Base-by-base conservation (phyloP, 2,797 vertebrate species). In the Sebastes miniatus region DNA sequence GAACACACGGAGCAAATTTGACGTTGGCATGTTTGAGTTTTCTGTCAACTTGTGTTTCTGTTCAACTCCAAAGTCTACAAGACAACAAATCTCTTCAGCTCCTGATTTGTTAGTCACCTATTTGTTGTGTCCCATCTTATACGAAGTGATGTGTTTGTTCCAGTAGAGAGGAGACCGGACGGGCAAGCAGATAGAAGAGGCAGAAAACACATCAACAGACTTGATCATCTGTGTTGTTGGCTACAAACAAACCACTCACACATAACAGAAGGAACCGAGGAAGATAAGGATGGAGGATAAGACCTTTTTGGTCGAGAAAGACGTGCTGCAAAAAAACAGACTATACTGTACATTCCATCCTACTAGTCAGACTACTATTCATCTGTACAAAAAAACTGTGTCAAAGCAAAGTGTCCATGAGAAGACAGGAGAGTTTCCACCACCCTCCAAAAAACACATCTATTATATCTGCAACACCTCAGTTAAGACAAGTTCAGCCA, bases 171-270 rank as follows among this genome's bases (percentile, higher is more conserved):
- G 16, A 61, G 36, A 16, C 10, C n/a, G 3, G 32, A 79, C 4
- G 9, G 6, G n/a, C 6, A 13, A 75, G 68, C 31, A 29, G 39
- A 65, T 4, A 67, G 36, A 68, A 52, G 61, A 81, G 27, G 63
- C 52, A 63, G 50, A 61, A 70, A 64, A 66, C 3, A 73, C 27
- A 82, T 87, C 69, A 56, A 78, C 86, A 88, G 75, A 88, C 50
- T 43, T 4, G 18, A 69, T 29, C 16, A 43, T 80, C 87, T 76
- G 77, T 29, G 52, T 77, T 18, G 58, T 78, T 18, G 24, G 25
- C 77, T 74, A 76, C 74, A 74, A 79, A 84, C 34, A 77, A 79
- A 68, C 56, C 25, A 54, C 50, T 58, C 18, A 63, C 43, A 64
- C 75, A 72, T 3, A 72, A 50, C 16, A 67, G 68, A 61, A 79